Conservation (phyloP, 2,888 invertebrate genomes). For the Sarcophaga caerulescens region DNA sequence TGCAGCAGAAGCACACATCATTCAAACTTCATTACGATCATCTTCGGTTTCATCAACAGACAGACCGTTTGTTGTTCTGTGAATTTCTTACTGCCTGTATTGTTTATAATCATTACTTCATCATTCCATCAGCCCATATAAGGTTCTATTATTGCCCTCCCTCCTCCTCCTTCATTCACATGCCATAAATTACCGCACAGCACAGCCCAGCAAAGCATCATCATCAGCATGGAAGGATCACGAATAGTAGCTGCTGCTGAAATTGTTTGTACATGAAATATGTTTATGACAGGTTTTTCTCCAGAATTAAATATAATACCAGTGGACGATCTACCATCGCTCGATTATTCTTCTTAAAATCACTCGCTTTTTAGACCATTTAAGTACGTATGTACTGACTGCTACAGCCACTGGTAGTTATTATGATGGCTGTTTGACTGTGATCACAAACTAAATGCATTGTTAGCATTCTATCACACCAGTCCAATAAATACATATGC, state of each 20-base stretch:
- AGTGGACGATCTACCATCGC: neutral
- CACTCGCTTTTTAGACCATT: slow-evolving; percentile 42
- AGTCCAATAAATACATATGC: slow-evolving; percentile 13
- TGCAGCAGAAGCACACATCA: slow-evolving; percentile 23
- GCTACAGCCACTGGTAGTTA: slow-evolving; percentile 19
- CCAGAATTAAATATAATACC: slow-evolving; percentile 56
- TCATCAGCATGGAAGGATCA: slow-evolving; percentile 41
- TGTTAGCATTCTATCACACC: slow-evolving; percentile 55
- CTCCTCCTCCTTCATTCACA: slow-evolving; percentile 18
- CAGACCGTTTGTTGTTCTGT: neutral
- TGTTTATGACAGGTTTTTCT: slow-evolving; percentile 65
- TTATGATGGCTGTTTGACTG: neutral
- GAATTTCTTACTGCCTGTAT: neutral
- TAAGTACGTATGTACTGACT: neutral
- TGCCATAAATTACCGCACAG: slow-evolving; percentile 52
- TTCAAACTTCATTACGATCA: neutral
- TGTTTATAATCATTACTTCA: slow-evolving; percentile 58
- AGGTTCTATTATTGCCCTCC: slow-evolving; percentile 43
- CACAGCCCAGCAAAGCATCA: slow-evolving; percentile 7
- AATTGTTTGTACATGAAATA: slow-evolving; percentile 28
- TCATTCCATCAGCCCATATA: slow-evolving; percentile 58
- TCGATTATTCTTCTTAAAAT: neutral
- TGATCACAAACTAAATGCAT: slow-evolving; percentile 30
- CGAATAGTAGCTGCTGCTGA: slow-evolving; percentile 16
- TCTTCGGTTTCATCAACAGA: neutral